Percentiles rank a stretch among this genome's conserved stretches.
Conservation (phyloP, 2,113 vertebrate genomes). For the Sylvietta virens region DNA sequence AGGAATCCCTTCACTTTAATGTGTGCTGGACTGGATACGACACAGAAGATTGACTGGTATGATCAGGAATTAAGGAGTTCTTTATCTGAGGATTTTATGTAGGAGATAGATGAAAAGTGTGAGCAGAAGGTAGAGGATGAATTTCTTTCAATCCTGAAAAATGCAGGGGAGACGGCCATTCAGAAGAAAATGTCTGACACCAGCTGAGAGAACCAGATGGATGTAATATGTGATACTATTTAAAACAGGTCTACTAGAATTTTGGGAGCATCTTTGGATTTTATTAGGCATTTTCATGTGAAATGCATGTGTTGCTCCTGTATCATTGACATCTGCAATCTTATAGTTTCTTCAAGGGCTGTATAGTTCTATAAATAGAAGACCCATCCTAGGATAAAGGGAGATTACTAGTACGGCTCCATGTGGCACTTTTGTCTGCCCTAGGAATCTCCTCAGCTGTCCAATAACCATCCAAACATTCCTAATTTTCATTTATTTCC, state of each 20-base stretch:
- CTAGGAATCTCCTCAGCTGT: slow-evolving; percentile 39
- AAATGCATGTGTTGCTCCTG: neutral
- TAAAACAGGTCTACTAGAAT: neutral
- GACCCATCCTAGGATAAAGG: neutral
- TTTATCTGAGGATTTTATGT: neutral
- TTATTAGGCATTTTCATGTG: neutral
- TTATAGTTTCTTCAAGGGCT: neutral
- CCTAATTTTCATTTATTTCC: slow-evolving; percentile 21
- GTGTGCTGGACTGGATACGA: neutral
- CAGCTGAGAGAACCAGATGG: slow-evolving; percentile 11
- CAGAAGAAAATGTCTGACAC: neutral
- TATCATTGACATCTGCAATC: neutral
- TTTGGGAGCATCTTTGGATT: neutral
- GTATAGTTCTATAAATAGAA: slow-evolving; percentile 37
- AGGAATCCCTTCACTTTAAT: neutral
- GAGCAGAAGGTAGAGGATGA: neutral
- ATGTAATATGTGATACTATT: neutral
- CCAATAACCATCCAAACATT: neutral
- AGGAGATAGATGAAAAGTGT: neutral
- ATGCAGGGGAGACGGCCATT: neutral
- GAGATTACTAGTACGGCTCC: neutral
- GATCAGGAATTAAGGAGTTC: neutral
- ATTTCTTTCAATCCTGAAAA: neutral
- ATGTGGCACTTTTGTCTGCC: neutral
- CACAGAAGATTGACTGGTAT: neutral